These are phyloP conservation scores for Dysmachus trigonus DNA, from an alignment of 2,888 invertebrate species.

Conservation along the genomic window DNA sequence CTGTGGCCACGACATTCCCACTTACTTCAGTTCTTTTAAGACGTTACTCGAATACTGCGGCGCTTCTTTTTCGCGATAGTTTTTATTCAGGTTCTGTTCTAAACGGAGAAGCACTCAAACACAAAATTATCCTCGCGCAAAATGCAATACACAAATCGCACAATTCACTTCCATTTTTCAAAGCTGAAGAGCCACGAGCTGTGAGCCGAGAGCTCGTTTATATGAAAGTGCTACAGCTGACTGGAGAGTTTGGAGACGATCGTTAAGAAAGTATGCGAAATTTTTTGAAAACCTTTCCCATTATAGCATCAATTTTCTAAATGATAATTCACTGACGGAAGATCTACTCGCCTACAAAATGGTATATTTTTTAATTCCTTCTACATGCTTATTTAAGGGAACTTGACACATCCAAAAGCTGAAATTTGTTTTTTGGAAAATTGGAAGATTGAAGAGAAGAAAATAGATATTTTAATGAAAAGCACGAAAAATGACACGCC, in stretches of 20 bases:
- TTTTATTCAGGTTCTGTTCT: not conserved
- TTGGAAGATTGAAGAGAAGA: too few species aligned
- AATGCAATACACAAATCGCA: not conserved
- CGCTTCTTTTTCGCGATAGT: not conserved
- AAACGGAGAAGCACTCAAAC: not conserved
- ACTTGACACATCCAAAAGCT: too few species aligned
- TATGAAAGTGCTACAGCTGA: not conserved
- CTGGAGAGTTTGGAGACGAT: not conserved
- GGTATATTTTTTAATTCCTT: too few species aligned
- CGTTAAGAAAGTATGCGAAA: too few species aligned
- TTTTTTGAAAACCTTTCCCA: too few species aligned
- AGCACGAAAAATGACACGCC: too few species aligned
- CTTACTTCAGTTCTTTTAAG: not conserved
- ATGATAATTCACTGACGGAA: too few species aligned
- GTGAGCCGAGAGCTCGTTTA: not conserved
- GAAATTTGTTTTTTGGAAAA: too few species aligned
- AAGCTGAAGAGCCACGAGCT: not conserved
- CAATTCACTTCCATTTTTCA: not conserved
- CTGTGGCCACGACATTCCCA: conserved; percentile 47
- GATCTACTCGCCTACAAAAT: too few species aligned
- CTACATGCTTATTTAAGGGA: too few species aligned
- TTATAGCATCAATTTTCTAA: too few species aligned
- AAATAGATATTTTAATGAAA: too few species aligned
- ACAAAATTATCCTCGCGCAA: not conserved
- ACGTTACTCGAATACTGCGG: not conserved